Evolutionary conservation across 2,113 vertebrate genomes (phyloP).

Genomic region (Prionailurus viverrinus): DNA sequence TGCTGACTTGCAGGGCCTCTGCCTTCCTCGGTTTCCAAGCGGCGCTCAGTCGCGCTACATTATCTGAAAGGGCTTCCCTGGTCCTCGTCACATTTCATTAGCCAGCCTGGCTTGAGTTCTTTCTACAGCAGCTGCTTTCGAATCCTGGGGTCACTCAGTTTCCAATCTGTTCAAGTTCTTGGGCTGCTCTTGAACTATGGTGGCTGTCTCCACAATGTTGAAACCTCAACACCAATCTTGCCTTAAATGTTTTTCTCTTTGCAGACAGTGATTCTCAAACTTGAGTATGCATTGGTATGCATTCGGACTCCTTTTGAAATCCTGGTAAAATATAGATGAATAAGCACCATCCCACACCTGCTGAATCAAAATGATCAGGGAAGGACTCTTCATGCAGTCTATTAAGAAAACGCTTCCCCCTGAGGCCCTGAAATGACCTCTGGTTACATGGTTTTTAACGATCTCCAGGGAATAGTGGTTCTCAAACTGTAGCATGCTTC

Average conservation of each 20-base stretch:
- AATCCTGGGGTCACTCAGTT: neutral
- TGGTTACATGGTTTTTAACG: neutral
- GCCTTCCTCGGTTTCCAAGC: neutral
- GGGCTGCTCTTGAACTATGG: neutral
- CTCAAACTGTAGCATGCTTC: neutral
- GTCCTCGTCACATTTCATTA: neutral
- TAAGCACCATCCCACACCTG: neutral
- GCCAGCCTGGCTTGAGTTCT: neutral
- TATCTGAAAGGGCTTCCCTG: neutral
- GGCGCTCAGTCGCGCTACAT: neutral
- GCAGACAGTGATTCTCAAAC: neutral
- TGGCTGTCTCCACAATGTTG: neutral
- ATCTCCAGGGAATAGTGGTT: neutral
- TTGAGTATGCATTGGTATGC: neutral
- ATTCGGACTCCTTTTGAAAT: neutral
- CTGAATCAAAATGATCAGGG: neutral
- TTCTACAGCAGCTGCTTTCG: slow-evolving; percentile 7
- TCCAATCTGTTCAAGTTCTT: neutral
- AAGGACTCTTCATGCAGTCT: neutral
- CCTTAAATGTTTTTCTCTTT: neutral
- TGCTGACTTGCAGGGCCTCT: neutral
- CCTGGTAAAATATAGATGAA: neutral
- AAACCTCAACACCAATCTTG: neutral
- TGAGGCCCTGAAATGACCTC: neutral
- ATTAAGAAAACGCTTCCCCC: neutral